Percentiles rank a stretch among this genome's conserved stretches.
These are phyloP conservation scores for Pristiophorus japonicus DNA, from an alignment of 2,113 vertebrate genomes.

Conservation along the genomic window DNA sequence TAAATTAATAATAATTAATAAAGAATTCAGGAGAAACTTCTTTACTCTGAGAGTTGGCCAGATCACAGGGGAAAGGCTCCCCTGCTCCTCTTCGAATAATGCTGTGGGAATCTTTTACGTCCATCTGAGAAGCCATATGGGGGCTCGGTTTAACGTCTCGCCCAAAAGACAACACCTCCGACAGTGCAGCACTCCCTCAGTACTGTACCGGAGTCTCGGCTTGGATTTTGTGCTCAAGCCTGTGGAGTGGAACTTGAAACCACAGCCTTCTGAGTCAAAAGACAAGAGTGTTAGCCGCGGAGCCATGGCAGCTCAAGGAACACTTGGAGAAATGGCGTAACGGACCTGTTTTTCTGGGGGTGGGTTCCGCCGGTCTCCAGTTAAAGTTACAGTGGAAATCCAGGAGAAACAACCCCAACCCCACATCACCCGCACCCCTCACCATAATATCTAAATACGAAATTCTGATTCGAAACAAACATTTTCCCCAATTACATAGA, in stretches of 20 bases:
- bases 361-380: too few relatives aligned
- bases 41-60: background rate
- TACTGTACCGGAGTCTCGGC: background rate
- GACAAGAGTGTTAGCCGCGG: too few relatives aligned
- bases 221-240: too few relatives aligned
- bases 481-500: too few relatives aligned
- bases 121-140: background rate
- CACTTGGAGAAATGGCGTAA: background rate
- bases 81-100: background rate
- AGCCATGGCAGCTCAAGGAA: background rate
- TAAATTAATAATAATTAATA: background rate
- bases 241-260: background rate
- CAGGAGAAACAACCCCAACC: too few relatives aligned
- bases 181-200: background rate
- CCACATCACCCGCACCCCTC: too few relatives aligned
- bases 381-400: too few relatives aligned
- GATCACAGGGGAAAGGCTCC: background rate
- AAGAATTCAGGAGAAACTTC: background rate
- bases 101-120: background rate
- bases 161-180: background rate
- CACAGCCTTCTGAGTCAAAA: background rate
- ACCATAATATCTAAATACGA: too few relatives aligned
- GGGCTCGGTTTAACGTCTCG: background rate
- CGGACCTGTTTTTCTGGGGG: too few relatives aligned
- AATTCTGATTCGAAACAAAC: too few relatives aligned